phyloP scores from a whole-genome alignment of 2,888 invertebrate genomes.

The Orthosia gracilis region DNA sequence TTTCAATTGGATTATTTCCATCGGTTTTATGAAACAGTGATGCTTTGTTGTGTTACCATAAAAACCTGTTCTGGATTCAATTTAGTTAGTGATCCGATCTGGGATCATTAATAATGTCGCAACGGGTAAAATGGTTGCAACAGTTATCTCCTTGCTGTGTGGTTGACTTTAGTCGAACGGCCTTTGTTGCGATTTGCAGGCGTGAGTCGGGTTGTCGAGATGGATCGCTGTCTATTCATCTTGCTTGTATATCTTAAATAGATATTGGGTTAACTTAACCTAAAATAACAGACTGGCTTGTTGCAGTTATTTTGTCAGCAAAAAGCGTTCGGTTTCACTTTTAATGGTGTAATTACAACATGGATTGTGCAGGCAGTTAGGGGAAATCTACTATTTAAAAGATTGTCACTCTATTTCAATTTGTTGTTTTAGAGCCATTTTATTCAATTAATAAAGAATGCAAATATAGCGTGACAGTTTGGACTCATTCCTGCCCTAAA shows the following conservation, averaged over 20 bases:
- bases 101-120: slow-evolving; percentile 63
- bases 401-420: neutral
- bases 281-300: slow-evolving; percentile 1
- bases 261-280: slow-evolving; percentile 24
- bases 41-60: slow-evolving; percentile 40
- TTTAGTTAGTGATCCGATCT: slow-evolving; percentile 64
- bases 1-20: slow-evolving; percentile 56
- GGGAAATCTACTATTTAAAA: neutral
- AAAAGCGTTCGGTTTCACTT: slow-evolving; percentile 47
- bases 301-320: neutral
- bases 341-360: slow-evolving; percentile 25
- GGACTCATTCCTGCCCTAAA: too few relatives aligned
- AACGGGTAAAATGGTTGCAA: slow-evolving; percentile 61
- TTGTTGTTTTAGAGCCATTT: neutral
- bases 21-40: slow-evolving; percentile 55
- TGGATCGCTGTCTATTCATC: slow-evolving; percentile 59
- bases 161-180: slow-evolving; percentile 58
- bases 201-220: slow-evolving; percentile 58
- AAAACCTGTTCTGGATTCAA: slow-evolving; percentile 63
- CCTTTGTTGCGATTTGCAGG: slow-evolving; percentile 56
- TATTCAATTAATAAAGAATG: too few relatives aligned
- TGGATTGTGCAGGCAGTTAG: neutral
- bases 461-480: too few relatives aligned
- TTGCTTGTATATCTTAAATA: slow-evolving; percentile 42
- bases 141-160: slow-evolving; percentile 54